Conservation (phyloP, 2,113 vertebrate genomes). For the Grantiella picta region DNA sequence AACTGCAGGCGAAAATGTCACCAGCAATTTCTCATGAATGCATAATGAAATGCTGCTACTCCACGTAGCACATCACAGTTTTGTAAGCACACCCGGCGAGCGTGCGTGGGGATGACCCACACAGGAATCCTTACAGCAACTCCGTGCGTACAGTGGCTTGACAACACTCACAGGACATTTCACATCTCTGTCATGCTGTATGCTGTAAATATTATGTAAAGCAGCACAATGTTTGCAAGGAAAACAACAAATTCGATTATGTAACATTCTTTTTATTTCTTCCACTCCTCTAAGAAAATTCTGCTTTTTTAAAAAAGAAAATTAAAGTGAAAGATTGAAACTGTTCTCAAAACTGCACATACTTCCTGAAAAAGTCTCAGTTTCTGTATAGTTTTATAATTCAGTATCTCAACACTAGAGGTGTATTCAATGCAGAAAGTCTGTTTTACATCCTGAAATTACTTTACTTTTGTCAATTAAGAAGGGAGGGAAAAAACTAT, state of each 20-base stretch:
- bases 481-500: background rate
- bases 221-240: background rate
- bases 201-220: background rate
- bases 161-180: background rate
- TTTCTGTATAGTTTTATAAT: background rate
- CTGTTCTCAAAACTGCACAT: background rate
- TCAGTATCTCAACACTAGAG: background rate
- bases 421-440: background rate
- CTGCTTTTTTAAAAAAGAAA: background rate
- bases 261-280: background rate
- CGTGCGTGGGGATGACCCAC: fast-evolving
- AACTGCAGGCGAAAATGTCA: background rate
- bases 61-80: background rate
- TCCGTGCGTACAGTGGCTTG: fast-evolving
- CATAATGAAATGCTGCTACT: background rate
- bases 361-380: background rate
- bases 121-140: background rate
- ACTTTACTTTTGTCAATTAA: background rate
- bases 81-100: background rate
- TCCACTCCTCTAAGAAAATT: background rate
- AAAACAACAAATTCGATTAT: background rate
- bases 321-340: background rate
- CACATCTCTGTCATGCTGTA: background rate
- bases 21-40: background rate
- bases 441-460: background rate